Conservation (phyloP, 2,888 invertebrate species). For the Drosophila ezoana region DNA sequence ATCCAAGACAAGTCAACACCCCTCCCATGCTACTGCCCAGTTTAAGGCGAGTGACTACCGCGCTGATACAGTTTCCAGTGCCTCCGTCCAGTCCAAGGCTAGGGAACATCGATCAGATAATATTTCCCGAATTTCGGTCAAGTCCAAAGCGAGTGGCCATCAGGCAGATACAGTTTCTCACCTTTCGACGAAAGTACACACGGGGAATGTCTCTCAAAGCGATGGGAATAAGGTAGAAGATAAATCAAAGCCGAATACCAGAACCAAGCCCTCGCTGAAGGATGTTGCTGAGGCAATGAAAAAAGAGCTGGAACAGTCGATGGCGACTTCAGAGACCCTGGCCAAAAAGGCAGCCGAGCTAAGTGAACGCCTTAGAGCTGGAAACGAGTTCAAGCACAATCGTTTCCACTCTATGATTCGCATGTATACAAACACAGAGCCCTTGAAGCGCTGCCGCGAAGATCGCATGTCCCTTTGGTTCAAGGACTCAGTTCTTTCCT, state of each 20-base stretch:
- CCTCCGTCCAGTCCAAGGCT: constrained; percentile 19
- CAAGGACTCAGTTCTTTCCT: constrained; percentile 64
- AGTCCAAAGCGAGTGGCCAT: background rate
- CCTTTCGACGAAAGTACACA: background rate
- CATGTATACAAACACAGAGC: constrained; percentile 35
- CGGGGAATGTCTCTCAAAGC: background rate
- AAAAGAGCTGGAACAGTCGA: constrained; percentile 7
- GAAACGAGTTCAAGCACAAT: constrained; percentile 50
- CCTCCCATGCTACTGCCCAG: constrained; percentile 1
- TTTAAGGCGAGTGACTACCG: background rate
- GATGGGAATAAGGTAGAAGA: background rate
- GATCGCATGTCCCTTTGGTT: constrained; percentile 65
- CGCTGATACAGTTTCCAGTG: constrained; percentile 9
- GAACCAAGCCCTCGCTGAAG: background rate
- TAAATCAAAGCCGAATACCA: background rate
- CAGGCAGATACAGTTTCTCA: too few species aligned
- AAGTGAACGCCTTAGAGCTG: constrained; percentile 55
- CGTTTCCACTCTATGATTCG: constrained; percentile 46
- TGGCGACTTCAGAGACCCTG: constrained; percentile 12
- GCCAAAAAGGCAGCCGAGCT: constrained; percentile 41
- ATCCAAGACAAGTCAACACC: background rate
- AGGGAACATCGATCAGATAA: too few species aligned
- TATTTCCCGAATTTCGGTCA: constrained; percentile 6
- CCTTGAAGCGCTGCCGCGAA: constrained; percentile 31
- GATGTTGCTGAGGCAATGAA: constrained; percentile 23